A percentile compares a stretch with the other conserved stretches of the same genome.
phyloP scores from a whole-genome alignment of 2,797 vertebrate genomes.

The Remorina albescens region DNA sequence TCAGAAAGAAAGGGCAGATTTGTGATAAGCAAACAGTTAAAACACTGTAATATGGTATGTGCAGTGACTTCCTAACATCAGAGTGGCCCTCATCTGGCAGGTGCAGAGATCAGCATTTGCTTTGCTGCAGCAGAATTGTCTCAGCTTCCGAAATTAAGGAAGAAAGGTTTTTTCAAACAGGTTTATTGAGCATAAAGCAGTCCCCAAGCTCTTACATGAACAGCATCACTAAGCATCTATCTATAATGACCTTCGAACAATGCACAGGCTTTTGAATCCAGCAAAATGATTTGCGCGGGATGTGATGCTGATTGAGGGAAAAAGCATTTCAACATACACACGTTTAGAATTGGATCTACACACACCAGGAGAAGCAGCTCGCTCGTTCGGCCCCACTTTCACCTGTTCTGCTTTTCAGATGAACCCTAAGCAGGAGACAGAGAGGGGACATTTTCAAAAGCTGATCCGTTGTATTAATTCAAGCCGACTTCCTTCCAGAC shows the following conservation, averaged over 20 bases:
- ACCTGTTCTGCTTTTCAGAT: conserved; percentile 18
- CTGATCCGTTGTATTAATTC: too few species aligned
- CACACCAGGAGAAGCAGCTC: neutral
- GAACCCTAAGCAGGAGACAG: conserved; percentile 8
- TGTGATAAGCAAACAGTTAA: conserved; percentile 19
- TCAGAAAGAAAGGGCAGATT: neutral
- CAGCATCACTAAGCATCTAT: neutral
- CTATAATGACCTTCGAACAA: too few species aligned
- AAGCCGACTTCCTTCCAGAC: too few species aligned
- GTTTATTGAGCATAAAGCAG: neutral
- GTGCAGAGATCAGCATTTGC: neutral
- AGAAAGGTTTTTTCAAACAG: too few species aligned
- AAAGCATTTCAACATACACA: too few species aligned
- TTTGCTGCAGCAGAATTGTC: neutral
- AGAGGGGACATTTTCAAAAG: neutral
- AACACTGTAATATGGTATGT: neutral
- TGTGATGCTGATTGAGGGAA: neutral
- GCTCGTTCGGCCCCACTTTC: conserved; percentile 7
- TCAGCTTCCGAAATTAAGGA: neutral
- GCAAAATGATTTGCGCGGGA: neutral
- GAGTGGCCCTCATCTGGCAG: neutral
- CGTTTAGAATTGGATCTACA: neutral
- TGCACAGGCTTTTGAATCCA: too few species aligned
- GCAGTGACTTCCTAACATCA: neutral
- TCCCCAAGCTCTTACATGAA: neutral